phyloP scores from a whole-genome alignment of 2,113 vertebrate genomes.

The Edolisoma coerulescens region DNA sequence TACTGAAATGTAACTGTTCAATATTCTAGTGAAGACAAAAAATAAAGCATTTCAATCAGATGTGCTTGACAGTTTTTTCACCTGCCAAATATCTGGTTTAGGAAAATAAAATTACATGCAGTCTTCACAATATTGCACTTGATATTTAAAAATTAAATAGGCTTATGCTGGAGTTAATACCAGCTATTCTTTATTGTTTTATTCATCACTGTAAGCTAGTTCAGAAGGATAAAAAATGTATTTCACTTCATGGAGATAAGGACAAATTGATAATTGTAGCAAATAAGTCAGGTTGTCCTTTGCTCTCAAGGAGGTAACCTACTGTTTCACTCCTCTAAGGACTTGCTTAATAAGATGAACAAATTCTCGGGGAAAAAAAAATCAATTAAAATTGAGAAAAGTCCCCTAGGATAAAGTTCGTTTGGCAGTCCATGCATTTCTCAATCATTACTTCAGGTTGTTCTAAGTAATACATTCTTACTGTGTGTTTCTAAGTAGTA shows the following conservation, averaged over 20 bases:
- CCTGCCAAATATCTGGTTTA: constrained; percentile 20
- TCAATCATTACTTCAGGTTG: constrained; percentile 65
- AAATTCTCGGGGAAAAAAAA: constrained; percentile 61
- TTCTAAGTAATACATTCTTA: constrained; percentile 54
- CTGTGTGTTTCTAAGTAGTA: constrained; percentile 49
- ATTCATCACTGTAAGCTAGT: constrained; percentile 48
- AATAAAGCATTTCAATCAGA: constrained; percentile 2
- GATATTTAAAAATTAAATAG: constrained; percentile 48
- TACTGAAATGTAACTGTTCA: not conserved
- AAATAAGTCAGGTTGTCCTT: constrained; percentile 68
- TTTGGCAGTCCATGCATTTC: constrained; percentile 52
- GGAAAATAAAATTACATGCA: not conserved
- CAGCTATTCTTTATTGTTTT: constrained; percentile 29
- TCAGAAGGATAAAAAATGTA: constrained; percentile 48
- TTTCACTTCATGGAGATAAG: constrained; percentile 53
- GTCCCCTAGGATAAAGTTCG: constrained; percentile 71
- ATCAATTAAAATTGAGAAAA: constrained; percentile 74
- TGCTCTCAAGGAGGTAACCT: constrained; percentile 69
- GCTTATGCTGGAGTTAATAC: not conserved
- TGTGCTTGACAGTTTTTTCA: not conserved
- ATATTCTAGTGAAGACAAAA: constrained; percentile 13
- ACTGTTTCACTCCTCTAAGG: constrained; percentile 70
- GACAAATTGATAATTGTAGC: constrained; percentile 59
- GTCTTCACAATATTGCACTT: not conserved
- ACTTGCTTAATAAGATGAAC: constrained; percentile 72